Percentiles rank a stretch among this genome's conserved stretches.
Evolutionary conservation across 1,140 invertebrate genomes (phyloP).

Genomic region (Brachionus rotundiformis): DNA sequence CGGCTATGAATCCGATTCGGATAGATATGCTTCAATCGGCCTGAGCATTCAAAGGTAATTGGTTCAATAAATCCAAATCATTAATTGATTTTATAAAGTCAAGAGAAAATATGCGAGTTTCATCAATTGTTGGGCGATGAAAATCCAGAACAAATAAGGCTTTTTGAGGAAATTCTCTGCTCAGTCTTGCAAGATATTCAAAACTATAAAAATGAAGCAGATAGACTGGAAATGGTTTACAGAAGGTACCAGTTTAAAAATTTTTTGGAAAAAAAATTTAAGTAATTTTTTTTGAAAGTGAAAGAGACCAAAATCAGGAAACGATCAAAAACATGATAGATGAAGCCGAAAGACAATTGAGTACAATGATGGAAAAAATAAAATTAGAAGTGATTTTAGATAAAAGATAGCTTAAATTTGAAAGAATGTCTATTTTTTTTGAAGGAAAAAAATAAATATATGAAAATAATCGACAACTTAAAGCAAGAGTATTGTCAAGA

Average conservation of each 20-base stretch:
- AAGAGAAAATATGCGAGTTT: constrained; percentile 39
- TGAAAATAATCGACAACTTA: constrained; percentile 10
- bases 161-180: constrained; percentile 45
- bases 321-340: constrained; percentile 47
- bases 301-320: constrained; percentile 30
- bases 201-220: constrained; percentile 12
- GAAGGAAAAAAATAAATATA: constrained; percentile 28
- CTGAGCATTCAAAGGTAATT: constrained; percentile 4
- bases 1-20: background rate
- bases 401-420: too few species aligned
- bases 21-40: background rate
- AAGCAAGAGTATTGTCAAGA: constrained; percentile 11
- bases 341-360: constrained; percentile 30
- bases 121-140: background rate
- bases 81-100: background rate
- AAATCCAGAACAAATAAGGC: background rate
- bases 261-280: background rate
- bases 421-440: too few species aligned
- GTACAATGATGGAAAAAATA: background rate
- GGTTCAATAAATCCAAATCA: background rate
- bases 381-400: constrained; percentile 16
- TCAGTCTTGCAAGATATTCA: constrained; percentile 11
- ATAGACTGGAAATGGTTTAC: constrained; percentile 3
- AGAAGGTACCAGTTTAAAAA: background rate
- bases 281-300: background rate